These are phyloP conservation scores for Oedothorax gibbosus DNA, from an alignment of 1,140 invertebrate genomes.

Conservation along the genomic window DNA sequence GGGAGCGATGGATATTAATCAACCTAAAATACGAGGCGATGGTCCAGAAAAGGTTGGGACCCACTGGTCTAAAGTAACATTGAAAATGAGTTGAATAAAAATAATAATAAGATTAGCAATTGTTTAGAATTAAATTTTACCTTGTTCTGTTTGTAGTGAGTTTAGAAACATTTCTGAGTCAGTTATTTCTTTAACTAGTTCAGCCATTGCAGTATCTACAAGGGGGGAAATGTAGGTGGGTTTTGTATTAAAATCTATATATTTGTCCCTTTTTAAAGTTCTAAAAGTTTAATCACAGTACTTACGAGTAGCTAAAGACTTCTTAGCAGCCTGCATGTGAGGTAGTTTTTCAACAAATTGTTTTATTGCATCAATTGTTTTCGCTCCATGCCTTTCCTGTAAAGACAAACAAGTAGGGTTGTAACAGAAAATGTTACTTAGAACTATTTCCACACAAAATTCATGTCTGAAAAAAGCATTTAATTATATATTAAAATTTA, in stretches of 20 bases:
- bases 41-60: too few species aligned
- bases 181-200: conserved; percentile 80
- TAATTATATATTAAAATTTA: neutral
- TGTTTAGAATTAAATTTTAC: conserved; percentile 59
- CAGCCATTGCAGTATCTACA: conserved; percentile 81
- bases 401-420: neutral
- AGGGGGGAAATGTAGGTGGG: too few species aligned
- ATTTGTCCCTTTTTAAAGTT: too few species aligned
- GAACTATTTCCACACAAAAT: neutral
- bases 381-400: conserved; percentile 82
- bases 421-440: too few species aligned
- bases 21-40: too few species aligned
- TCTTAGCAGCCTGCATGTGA: conserved; percentile 87
- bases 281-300: conserved; percentile 46
- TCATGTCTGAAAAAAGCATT: neutral
- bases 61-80: too few species aligned
- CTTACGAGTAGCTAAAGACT: conserved; percentile 80
- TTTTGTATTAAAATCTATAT: too few species aligned
- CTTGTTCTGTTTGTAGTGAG: conserved; percentile 81
- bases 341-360: conserved; percentile 91
- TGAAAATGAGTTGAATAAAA: too few species aligned
- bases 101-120: too few species aligned
- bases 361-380: conserved; percentile 93
- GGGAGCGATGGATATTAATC: too few species aligned
- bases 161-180: conserved; percentile 77